Evolutionary conservation across 2,888 invertebrate genomes (phyloP).

Genomic region (Congeria kusceri): DNA sequence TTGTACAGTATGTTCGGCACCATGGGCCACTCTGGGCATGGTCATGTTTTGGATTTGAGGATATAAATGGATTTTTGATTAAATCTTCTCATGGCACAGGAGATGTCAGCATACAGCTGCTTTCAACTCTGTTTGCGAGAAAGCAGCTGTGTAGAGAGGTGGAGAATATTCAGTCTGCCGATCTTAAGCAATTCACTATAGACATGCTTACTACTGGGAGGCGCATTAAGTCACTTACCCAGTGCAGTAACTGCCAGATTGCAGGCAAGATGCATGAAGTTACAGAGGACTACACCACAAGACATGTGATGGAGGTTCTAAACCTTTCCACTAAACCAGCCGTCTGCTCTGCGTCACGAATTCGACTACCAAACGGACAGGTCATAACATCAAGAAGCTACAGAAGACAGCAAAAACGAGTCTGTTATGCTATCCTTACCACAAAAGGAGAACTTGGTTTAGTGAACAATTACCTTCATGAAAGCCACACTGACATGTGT

Average conservation of each 20-base stretch:
- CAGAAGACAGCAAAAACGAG: too few species aligned
- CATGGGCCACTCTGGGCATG: constrained; percentile 45
- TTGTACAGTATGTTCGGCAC: constrained; percentile 19
- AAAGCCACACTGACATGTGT: too few species aligned
- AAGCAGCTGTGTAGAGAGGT: constrained; percentile 5
- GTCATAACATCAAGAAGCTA: too few species aligned
- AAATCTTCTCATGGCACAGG: constrained; percentile 21
- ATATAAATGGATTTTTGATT: constrained; percentile 23
- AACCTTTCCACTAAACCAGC: too few species aligned
- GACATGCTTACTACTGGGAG: constrained; percentile 13
- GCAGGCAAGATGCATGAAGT: not conserved
- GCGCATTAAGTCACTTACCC: not conserved
- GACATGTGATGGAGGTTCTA: too few species aligned
- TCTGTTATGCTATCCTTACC: too few species aligned
- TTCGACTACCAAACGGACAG: too few species aligned
- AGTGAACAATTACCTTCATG: too few species aligned
- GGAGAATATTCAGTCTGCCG: not conserved
- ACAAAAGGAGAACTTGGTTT: too few species aligned
- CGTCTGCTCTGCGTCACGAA: too few species aligned
- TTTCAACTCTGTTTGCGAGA: not conserved
- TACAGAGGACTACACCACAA: not conserved
- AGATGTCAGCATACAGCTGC: constrained; percentile 16
- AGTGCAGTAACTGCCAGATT: not conserved
- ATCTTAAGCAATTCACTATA: constrained; percentile 13
- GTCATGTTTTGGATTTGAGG: constrained; percentile 44